Evolutionary conservation across 1,140 invertebrate genomes (phyloP), one percentile per base, ranked within the genome.

Genomic region (Euura lappo): DNA sequence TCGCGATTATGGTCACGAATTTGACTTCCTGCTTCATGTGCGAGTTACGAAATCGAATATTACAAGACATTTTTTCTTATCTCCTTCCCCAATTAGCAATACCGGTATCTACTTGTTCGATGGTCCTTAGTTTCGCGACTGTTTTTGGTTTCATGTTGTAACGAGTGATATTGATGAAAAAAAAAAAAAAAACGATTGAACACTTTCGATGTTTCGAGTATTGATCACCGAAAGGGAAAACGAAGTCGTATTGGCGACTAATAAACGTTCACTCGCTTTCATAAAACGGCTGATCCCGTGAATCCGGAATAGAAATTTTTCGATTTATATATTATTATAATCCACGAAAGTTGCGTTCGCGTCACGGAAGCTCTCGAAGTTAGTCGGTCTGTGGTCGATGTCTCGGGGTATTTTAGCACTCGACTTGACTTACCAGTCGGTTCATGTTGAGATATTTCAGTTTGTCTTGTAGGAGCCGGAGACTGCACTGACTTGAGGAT

Each of bases 401-500:
- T 28, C 28, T 28, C 28, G 66, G 8, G 8, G 44, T 68, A 11
- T 42, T 68, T 42, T 42, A 11, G 44, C 13, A 68, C 44, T 42
- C 28, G 28, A 28, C 28, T 68, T 68, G 60, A 68, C 66, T 68
- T 68, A 68, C 66, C 66, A 68, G 28, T 42, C 66, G 66, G 11
- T 68, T 68, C 66, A 68, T 68, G 66, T 8, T 68, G 66, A 44
- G 44, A 42, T 13, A 68, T 8, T 68, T 42, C 2, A 4, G 66
- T 42, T 72, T 43, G 45, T 43, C 45, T 72, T 72, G 8, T 11
- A 60, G 60, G 65, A 77, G 72, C 60, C 76, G 73, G 72, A 68
- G 73, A 70, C 71, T 75, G 72, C 72, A 80, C 78, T 80, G 79
- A 80, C 77, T 78, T 71, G 73, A 68, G 60, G 68, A 67, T 68